Evolutionary conservation across 2,888 invertebrate genomes (phyloP).

Genomic region (Chironomus riparius): DNA sequence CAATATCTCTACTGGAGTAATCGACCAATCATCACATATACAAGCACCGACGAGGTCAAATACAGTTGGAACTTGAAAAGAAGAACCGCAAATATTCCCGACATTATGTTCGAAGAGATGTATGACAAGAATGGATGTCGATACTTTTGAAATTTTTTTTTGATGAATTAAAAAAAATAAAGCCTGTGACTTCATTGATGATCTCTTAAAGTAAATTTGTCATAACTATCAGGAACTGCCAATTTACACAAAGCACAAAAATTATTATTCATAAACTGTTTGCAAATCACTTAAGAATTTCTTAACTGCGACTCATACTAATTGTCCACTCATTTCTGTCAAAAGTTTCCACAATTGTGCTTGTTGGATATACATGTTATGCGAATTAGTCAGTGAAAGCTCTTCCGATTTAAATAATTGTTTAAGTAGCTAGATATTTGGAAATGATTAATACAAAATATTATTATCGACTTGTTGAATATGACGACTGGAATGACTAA

Average conservation of each 20-base stretch:
- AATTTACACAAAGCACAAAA: neutral
- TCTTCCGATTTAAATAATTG: neutral
- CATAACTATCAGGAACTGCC: too few species aligned
- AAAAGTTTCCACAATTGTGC: neutral
- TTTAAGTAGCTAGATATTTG: too few species aligned
- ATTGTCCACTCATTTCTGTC: too few species aligned
- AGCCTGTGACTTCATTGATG: too few species aligned
- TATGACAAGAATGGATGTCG: constrained; percentile 6
- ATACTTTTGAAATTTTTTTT: constrained; percentile 12
- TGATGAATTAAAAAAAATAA: too few species aligned
- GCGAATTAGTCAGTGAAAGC: neutral
- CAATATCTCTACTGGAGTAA: constrained; percentile 25
- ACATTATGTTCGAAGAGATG: constrained; percentile 26
- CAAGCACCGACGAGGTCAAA: constrained; percentile 23
- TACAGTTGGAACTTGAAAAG: constrained; percentile 26
- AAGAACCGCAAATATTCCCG: constrained; percentile 17
- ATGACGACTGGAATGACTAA: neutral
- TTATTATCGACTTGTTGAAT: neutral
- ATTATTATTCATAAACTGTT: neutral
- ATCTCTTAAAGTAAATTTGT: too few species aligned
- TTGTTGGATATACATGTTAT: too few species aligned
- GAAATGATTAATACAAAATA: neutral
- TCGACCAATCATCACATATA: constrained; percentile 24
- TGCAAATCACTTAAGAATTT: constrained; percentile 3
- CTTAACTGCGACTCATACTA: neutral